phyloP scores from a whole-genome alignment of 1,140 invertebrate genomes.

The Centruroides sculpturatus region DNA sequence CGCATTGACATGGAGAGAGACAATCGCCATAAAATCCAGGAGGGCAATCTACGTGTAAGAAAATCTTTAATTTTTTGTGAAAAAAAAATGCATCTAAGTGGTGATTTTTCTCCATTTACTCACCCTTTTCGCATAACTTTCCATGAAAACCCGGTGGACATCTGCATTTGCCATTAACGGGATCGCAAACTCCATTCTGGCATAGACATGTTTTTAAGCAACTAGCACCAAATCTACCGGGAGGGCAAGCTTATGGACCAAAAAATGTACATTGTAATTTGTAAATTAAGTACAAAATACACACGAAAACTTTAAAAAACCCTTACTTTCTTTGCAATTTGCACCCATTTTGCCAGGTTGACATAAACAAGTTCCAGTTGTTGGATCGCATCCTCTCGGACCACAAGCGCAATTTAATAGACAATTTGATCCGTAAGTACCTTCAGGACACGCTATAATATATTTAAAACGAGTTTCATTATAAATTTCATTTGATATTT shows the following conservation, averaged over 20 bases:
- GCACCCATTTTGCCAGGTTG: conserved; percentile 27
- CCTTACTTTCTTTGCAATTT: conserved; percentile 8
- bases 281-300: too few species aligned
- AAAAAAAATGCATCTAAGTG: too few species aligned
- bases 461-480: too few species aligned
- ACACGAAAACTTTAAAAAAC: too few species aligned
- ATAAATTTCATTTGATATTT: too few species aligned
- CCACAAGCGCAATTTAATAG: conserved; percentile 13
- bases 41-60: conserved; percentile 40
- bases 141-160: conserved; percentile 11
- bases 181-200: conserved; percentile 74
- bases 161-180: conserved; percentile 51
- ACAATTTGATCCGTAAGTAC: conserved; percentile 16
- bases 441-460: conserved; percentile 15
- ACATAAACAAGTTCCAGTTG: conserved; percentile 61
- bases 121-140: conserved; percentile 13
- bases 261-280: too few species aligned
- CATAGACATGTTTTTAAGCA: conserved; percentile 77
- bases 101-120: background rate
- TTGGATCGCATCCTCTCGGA: conserved; percentile 43
- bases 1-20: conserved; percentile 60
- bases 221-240: conserved; percentile 55
- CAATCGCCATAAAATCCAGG: conserved; percentile 66
- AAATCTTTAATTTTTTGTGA: too few species aligned
- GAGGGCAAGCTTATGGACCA: conserved; percentile 40